Base-by-base conservation (phyloP, 92 coral and sea anemone genomes). In the Porites divaricata region DNA sequence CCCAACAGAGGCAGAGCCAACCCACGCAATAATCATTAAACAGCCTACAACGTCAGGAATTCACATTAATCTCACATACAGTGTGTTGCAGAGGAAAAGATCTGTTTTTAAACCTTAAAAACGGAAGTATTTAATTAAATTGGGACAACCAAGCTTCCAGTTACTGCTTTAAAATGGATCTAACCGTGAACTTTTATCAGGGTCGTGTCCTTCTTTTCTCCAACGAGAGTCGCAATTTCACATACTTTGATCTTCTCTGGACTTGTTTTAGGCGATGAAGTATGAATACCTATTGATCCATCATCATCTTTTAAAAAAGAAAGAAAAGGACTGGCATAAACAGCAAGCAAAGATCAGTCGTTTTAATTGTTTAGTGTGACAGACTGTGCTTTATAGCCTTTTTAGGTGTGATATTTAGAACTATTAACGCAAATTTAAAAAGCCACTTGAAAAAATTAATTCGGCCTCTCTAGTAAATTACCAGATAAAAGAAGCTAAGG, bases 1-100 rank as follows among this genome's bases (percentile, higher is more conserved):
- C 19, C 89, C 93, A 54, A 94, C 76, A 0, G 95, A 77, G 16
- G 95, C 98, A 76, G 83, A 91, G 6, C 91, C 93, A 85, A 91
- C 72, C 98, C 98, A 94, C 9, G 95, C 91, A 11, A 94, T 80
- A 5, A 85, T 84, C 98, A 94, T 94, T 26, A 90, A 57, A 20
- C 78, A 65, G 22, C 95, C 95, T 92, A 62, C 28, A 51, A 14
- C 16, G 76, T 1, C n/a, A 71, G 45, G 6, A 35, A 35, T 35
- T 35, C 45, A 35, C 45, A 35, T 0, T 35, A 35, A 35, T 35
- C 4, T 35, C 45, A 35, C 45, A 35, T 35, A 35, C 45, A 35
- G 45, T 35, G 35, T 1, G 45, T 35, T 35, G 45, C 45, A 35
- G 45, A 35, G 45, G 7, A 35, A 35, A 35, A 4, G 45, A 35